phyloP scores from a whole-genome alignment of 2,797 vertebrate species.

The Jordanella pulchra region DNA sequence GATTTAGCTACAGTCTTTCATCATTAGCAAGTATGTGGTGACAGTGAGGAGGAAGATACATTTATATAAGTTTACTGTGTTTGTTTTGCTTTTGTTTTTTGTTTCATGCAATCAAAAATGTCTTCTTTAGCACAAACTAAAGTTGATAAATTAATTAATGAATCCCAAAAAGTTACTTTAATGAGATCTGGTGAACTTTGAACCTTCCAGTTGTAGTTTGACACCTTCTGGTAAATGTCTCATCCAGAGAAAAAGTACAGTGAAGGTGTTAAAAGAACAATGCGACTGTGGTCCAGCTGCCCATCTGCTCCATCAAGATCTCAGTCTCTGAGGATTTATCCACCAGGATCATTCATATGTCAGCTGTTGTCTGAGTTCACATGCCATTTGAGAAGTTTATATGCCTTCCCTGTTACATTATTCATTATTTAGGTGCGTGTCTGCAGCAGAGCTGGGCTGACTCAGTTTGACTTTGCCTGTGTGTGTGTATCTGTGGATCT shows the following conservation, averaged over 20 bases:
- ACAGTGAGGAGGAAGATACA: background rate
- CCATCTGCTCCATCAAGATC: constrained; percentile 34
- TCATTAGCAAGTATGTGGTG: background rate
- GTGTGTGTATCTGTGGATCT: constrained; percentile 41
- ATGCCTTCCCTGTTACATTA: constrained; percentile 73
- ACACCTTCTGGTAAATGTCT: constrained; percentile 23
- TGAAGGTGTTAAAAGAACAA: constrained; percentile 49
- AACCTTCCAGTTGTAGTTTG: background rate
- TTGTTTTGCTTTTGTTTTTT: background rate
- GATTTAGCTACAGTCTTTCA: background rate
- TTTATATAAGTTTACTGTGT: background rate
- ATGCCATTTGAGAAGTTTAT: constrained; percentile 72
- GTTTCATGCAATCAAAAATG: too few relatives aligned
- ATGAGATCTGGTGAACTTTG: background rate
- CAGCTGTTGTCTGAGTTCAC: constrained; percentile 35
- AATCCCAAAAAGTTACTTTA: background rate
- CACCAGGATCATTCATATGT: constrained; percentile 57
- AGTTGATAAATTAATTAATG: too few relatives aligned
- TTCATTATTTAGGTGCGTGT: constrained; percentile 76
- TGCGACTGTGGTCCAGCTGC: constrained; percentile 58
- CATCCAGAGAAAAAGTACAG: constrained; percentile 45
- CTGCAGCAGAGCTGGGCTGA: constrained; percentile 76
- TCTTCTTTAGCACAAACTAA: background rate
- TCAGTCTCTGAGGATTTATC: constrained; percentile 10
- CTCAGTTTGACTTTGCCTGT: constrained; percentile 71